These are phyloP conservation scores for Baryphthengus martii DNA, from an alignment of 2,113 vertebrate species.

Conservation along the genomic window DNA sequence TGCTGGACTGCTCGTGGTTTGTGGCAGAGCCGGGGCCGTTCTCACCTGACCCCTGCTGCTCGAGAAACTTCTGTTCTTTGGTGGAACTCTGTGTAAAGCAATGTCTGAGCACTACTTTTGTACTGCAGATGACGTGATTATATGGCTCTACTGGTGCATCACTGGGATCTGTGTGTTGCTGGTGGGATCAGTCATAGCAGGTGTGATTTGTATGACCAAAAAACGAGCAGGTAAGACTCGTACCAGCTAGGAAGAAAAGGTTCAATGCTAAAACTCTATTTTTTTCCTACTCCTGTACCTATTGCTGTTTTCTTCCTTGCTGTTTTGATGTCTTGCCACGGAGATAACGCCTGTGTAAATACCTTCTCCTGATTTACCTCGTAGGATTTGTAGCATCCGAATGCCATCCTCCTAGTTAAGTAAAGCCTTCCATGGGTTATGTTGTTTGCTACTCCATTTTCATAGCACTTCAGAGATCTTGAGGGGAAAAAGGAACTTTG, in stretches of 20 bases:
- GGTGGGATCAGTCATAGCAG: constrained; percentile 67
- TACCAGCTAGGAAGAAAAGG: background rate
- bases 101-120: background rate
- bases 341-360: background rate
- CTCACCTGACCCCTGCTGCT: background rate
- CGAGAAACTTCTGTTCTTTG: background rate
- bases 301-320: background rate
- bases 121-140: constrained; percentile 52
- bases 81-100: background rate
- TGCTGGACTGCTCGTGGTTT: background rate
- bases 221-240: constrained; percentile 61
- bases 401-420: background rate
- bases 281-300: background rate
- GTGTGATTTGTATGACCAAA: constrained; percentile 64
- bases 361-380: background rate
- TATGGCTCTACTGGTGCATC: constrained; percentile 67
- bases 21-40: background rate
- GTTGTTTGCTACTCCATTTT: background rate
- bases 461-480: background rate
- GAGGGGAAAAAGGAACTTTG: background rate
- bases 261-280: rapidly evolving
- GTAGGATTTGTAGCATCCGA: background rate
- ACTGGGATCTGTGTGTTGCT: constrained; percentile 65
- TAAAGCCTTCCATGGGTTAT: background rate
- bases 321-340: background rate